These are phyloP conservation scores for Stegostoma tigrinum DNA, from an alignment of 2,113 vertebrate genomes.

Conservation along the genomic window DNA sequence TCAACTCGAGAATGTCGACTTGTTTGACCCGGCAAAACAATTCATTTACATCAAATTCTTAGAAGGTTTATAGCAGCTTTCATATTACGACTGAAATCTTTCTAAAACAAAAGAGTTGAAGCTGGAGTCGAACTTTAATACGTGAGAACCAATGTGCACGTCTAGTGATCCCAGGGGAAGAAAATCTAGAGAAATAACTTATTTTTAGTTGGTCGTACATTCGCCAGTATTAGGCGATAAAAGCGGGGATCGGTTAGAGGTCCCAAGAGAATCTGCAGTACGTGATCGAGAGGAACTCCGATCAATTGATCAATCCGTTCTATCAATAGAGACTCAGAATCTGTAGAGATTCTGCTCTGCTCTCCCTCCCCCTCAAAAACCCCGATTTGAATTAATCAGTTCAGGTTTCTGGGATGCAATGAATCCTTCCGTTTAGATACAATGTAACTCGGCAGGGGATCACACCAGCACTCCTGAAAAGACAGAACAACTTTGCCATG, in stretches of 20 bases:
- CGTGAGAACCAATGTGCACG: not conserved
- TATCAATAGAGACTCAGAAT: not conserved
- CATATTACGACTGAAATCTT: not conserved
- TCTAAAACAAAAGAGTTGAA: not conserved
- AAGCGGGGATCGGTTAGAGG: not conserved
- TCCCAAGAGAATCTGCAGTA: not conserved
- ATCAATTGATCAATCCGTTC: constrained; percentile 16
- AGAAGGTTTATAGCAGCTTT: not conserved
- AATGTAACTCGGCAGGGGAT: constrained; percentile 16
- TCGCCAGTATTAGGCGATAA: constrained; percentile 8
- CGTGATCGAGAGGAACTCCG: not conserved
- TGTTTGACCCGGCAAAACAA: not conserved
- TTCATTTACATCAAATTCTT: not conserved
- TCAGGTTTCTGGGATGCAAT: constrained; percentile 17
- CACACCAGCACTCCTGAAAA: not conserved
- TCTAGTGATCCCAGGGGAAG: not conserved
- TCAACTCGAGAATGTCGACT: not conserved
- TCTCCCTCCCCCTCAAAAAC: not conserved
- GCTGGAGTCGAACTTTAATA: not conserved
- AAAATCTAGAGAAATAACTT: not conserved
- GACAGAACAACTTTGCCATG: too few species aligned
- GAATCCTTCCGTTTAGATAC: constrained; percentile 14
- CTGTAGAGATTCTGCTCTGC: not conserved
- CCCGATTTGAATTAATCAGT: constrained; percentile 28
- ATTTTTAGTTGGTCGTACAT: constrained; percentile 22